phyloP scores from a whole-genome alignment of 92 coral and sea anemone genomes.

The Heliopora coerulea region DNA sequence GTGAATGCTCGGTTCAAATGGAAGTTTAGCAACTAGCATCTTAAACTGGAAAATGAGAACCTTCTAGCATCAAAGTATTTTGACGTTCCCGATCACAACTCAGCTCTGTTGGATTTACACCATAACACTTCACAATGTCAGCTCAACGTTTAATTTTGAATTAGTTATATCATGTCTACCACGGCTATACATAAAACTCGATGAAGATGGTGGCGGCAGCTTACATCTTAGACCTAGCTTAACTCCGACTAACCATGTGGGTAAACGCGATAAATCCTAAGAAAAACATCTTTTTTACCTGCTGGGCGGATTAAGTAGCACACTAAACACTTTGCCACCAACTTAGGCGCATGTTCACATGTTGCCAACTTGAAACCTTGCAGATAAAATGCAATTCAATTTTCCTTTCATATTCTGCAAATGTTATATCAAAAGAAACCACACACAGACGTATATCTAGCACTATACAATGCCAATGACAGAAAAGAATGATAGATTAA shows the following conservation, averaged over 20 bases:
- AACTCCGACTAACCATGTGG: no score
- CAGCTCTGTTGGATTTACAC: background rate
- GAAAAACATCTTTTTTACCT: slow-evolving; percentile 9
- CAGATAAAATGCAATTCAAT: background rate
- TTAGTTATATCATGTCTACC: slow-evolving; percentile 3
- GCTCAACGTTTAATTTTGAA: background rate
- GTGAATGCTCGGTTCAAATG: background rate
- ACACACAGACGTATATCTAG: slow-evolving; percentile 22
- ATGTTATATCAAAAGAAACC: background rate
- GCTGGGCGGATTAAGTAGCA: background rate
- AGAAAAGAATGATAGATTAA: slow-evolving; percentile 1
- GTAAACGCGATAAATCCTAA: slow-evolving; percentile 11
- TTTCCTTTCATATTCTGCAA: background rate
- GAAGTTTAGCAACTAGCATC: no score
- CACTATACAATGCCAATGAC: slow-evolving; percentile 26
- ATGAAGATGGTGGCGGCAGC: background rate
- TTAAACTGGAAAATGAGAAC: no score
- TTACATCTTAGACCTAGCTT: background rate
- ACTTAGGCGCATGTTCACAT: background rate
- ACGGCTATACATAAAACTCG: background rate
- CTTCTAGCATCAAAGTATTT: background rate
- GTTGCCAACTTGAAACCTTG: background rate
- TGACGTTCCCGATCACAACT: background rate
- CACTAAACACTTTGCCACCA: background rate
- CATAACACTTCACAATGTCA: background rate